phyloP scores from a whole-genome alignment of 2,888 invertebrate species.

The Drosophila prolongata region DNA sequence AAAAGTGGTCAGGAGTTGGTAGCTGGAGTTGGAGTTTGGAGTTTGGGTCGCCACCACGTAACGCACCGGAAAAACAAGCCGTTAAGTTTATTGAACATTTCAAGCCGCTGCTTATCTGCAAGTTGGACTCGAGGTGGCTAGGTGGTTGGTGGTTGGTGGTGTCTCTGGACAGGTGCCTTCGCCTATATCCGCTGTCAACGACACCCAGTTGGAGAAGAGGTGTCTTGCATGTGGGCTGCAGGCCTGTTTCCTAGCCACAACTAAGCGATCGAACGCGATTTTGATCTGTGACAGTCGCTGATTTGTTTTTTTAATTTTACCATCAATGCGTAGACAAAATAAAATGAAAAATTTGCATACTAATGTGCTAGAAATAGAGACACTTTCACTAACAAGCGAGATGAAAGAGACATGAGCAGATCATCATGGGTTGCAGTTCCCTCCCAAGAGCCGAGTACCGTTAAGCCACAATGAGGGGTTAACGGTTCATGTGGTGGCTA shows the following conservation, averaged over 20 bases:
- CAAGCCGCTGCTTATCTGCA: conserved; percentile 22
- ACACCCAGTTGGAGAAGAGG: conserved; percentile 34
- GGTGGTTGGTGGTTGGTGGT: no score
- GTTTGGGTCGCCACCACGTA: conserved; percentile 41
- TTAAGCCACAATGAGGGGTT: conserved; percentile 66
- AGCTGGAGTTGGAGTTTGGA: conserved; percentile 6
- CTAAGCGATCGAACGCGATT: conserved; percentile 9
- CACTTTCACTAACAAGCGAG: conserved; percentile 60
- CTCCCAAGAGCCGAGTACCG: conserved; percentile 37
- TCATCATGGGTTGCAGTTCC: conserved; percentile 4
- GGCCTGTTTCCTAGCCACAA: conserved; percentile 31
- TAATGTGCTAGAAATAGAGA: conserved; percentile 44
- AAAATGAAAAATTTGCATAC: conserved; percentile 61
- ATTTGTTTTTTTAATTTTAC: conserved; percentile 57
- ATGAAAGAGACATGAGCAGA: not conserved
- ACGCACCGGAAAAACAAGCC: conserved; percentile 78
- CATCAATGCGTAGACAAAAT: conserved; percentile 56
- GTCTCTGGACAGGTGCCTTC: no score
- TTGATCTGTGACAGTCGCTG: conserved; percentile 29
- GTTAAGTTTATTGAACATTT: conserved; percentile 72
- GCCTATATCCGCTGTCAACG: conserved; percentile 65
- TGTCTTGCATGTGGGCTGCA: conserved; percentile 34
- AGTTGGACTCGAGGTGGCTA: not conserved
- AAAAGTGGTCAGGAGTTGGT: conserved; percentile 14
- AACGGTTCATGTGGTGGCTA: conserved; percentile 52